Conservation (phyloP, 2,888 invertebrate genomes). For the Campopleginae sp. region DNA sequence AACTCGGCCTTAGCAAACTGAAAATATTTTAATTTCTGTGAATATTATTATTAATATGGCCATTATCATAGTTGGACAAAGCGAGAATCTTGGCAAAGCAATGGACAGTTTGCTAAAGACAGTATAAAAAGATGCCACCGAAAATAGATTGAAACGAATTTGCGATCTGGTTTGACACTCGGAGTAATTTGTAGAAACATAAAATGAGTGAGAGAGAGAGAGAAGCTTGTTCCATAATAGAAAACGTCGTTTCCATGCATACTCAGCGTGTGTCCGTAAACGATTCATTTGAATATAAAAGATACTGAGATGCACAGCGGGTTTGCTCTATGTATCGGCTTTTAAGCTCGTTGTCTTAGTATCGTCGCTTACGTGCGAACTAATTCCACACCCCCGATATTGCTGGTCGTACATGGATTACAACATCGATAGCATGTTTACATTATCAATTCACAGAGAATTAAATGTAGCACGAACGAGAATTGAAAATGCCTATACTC, state of each 20-base stretch:
- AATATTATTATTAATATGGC: background rate
- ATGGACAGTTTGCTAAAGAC: slow-evolving; percentile 1
- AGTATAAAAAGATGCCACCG: slow-evolving; percentile 11
- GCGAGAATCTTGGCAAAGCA: background rate
- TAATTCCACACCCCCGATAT: slow-evolving; percentile 60
- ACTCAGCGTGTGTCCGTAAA: slow-evolving; percentile 44
- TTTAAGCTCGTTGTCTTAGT: slow-evolving; percentile 39
- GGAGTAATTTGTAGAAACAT: slow-evolving; percentile 44
- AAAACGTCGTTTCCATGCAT: slow-evolving; percentile 67
- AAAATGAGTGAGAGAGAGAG: background rate
- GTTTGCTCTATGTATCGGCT: slow-evolving; percentile 49
- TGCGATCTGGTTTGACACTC: slow-evolving; percentile 41
- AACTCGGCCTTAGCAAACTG: background rate
- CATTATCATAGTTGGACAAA: background rate
- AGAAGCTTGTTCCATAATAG: slow-evolving; percentile 42
- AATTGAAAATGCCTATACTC: background rate
- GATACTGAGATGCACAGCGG: slow-evolving; percentile 53
- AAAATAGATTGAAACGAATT: slow-evolving; percentile 28
- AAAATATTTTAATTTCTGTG: background rate
- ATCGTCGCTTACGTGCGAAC: slow-evolving; percentile 36
- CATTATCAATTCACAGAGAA: slow-evolving; percentile 50
- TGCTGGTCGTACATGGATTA: slow-evolving; percentile 31
- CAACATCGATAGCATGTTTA: slow-evolving; percentile 52
- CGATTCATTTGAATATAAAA: slow-evolving; percentile 72
- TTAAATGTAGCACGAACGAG: background rate